phyloP scores from a whole-genome alignment of 2,888 invertebrate genomes.

The Invenusta paracnida region DNA sequence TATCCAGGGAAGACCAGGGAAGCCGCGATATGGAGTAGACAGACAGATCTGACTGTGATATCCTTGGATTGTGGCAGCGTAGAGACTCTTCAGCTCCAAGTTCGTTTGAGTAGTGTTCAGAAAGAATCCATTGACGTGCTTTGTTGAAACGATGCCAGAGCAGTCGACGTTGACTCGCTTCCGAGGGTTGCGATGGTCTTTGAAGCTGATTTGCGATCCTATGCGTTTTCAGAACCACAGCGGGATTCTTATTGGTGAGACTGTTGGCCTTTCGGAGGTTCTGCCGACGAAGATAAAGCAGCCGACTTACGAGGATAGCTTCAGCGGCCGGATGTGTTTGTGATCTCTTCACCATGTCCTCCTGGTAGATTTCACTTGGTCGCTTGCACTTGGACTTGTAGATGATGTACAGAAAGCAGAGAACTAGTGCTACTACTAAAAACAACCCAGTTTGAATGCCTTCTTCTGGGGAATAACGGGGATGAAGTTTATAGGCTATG shows the following conservation, averaged over 20 bases:
- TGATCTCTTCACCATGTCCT: constrained; percentile 43
- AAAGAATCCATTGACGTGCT: not conserved
- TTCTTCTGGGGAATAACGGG: constrained; percentile 23
- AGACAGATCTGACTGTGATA: not conserved
- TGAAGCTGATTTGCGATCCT: not conserved
- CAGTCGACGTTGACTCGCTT: not conserved
- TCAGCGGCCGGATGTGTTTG: constrained; percentile 34
- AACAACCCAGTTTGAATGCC: constrained; percentile 43
- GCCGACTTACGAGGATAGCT: not conserved
- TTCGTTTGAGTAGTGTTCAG: not conserved
- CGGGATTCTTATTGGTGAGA: not conserved
- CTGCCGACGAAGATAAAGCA: not conserved
- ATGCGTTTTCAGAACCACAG: too few relatives aligned
- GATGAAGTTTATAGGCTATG: too few relatives aligned
- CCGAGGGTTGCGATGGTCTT: not conserved
- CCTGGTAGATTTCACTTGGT: constrained; percentile 41
- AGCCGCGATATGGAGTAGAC: not conserved
- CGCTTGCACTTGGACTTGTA: constrained; percentile 45
- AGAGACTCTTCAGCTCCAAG: not conserved
- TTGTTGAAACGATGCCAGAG: not conserved
- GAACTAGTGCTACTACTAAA: constrained; percentile 31
- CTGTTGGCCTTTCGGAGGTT: not conserved
- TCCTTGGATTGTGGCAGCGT: not conserved
- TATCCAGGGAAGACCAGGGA: not conserved
- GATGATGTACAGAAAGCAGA: constrained; percentile 36